Base-by-base conservation (phyloP, 2,888 invertebrate species). In the Priapulus caudatus region DNA sequence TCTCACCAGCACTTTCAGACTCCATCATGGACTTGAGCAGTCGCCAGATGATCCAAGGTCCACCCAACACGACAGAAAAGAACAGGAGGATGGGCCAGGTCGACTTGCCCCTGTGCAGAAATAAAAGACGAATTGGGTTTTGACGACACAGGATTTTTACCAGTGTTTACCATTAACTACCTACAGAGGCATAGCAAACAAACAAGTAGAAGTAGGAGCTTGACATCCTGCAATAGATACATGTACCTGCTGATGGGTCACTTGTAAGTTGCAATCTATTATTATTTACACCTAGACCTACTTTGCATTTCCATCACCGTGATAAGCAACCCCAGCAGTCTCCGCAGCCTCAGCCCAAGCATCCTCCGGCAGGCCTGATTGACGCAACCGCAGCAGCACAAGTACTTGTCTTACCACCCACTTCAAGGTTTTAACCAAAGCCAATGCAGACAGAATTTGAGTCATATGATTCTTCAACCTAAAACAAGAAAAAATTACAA, bases 31-130 rank as follows among this genome's bases (percentile, higher is more conserved):
- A 68, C 21, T 79, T 80, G 55, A 90, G 71, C 69, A 91, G 78
- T 69, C 82, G 85, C 75, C 86, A 84, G 56, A 92, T 83, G 47
- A 97, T 75, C 75, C 90, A 95, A 0, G 97, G 95, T 5, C 89
- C 90, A 0, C 88, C 86, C 50, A 91, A 78, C 47, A 93, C 81
- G 52, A 92, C 80, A 2, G 85, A 84, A 63, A 93, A 78, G 75
- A 95, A 93, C 62, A 91, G 77, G 2, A 93, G 67, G 10, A 92
- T 82, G 0, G 93, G 89, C 93, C 92, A 93, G 2, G 84, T 81
- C 1, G 78, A 74, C 5, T 74, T 69, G 19, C 56, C 52, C 64
- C 52, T 68, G n/a, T n/a, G n/a, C n/a, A n/a, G n/a, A n/a, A n/a
- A n/a, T n/a, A n/a, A n/a, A n/a, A n/a, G n/a, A n/a, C n/a, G n/a